Conservation (phyloP, 2,888 invertebrate species). For the Trachelus iudaicus region DNA sequence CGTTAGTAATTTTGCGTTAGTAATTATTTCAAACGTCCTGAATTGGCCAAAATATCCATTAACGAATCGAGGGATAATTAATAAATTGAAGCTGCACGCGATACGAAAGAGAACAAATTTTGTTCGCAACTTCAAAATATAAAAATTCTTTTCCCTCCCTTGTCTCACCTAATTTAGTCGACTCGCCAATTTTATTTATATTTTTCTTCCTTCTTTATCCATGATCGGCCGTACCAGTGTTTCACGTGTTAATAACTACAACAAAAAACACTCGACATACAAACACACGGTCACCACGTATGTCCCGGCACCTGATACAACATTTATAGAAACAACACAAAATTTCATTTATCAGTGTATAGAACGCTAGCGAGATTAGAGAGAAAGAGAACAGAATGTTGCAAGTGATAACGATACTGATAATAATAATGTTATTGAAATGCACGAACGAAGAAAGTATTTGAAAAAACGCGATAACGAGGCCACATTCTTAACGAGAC, state of each 20-base stretch:
- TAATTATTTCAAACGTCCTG: background rate
- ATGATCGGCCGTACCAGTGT: background rate
- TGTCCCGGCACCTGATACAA: background rate
- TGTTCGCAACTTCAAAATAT: too few relatives aligned
- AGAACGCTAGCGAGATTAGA: background rate
- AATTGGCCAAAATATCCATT: background rate
- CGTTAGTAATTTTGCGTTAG: background rate
- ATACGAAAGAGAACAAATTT: too few relatives aligned
- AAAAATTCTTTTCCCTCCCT: too few relatives aligned
- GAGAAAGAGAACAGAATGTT: background rate
- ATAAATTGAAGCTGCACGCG: background rate
- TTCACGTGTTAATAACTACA: background rate
- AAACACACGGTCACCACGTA: background rate
- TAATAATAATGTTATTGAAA: background rate
- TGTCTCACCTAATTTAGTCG: background rate
- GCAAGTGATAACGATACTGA: conserved; percentile 3
- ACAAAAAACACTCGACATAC: background rate
- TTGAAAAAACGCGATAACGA: background rate
- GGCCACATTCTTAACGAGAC: background rate
- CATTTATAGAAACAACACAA: background rate
- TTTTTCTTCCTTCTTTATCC: background rate
- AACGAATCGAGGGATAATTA: background rate
- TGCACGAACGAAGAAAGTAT: background rate
- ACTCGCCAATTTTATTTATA: background rate
- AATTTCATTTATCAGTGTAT: background rate